Evolutionary conservation across 2,888 invertebrate species (phyloP), one percentile per base, ranked within the genome.

Genomic region (Ochropleura plecta): DNA sequence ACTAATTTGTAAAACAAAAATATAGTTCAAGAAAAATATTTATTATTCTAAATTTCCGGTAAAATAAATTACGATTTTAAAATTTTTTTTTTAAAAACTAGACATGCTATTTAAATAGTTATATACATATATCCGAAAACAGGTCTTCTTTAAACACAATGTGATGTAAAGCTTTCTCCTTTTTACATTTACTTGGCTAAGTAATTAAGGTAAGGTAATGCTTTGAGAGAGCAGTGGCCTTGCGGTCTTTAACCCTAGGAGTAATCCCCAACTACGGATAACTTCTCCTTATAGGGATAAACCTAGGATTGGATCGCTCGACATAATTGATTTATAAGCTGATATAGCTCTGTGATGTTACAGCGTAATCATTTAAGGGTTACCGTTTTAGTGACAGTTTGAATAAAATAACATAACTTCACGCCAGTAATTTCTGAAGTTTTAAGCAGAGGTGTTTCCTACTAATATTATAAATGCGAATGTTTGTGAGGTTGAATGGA

Each of bases 171-270:
- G 30, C 3, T 30, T 51, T 46, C 40, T 69, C n/a, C 20, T 78
- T 76, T 49, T 57, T 60, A 73, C 59, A 20, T 78, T 48, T 63
- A 78, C 53, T 63, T 6, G 7, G 10, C 30, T 49, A 44, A 76
- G 69, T 62, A 77, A 78, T 76, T 62, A 78, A 69, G 51, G 20
- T 63, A n/a, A 18, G 9, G 20, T 51, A 18, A 30, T 51, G 12
- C n/a, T 78, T 70, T 30, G 40, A 78, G 49, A 42, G 78, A 55
- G 64, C 59, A 51, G 4, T 78, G 65, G 42, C 79, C 53, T 79
- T 3, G 60, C 48, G 64, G 48, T 79, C n/a, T 44, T 65, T 63
- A 44, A 76, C 49, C 78, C 44, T 53, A 64, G 30, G 1, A 20
- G 44, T 12, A 5, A 14, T 57, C n/a, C 14, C 16, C 49, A 63